These are phyloP conservation scores for Heliconius eleuchia DNA, from an alignment of 1,140 invertebrate genomes.

Conservation along the genomic window DNA sequence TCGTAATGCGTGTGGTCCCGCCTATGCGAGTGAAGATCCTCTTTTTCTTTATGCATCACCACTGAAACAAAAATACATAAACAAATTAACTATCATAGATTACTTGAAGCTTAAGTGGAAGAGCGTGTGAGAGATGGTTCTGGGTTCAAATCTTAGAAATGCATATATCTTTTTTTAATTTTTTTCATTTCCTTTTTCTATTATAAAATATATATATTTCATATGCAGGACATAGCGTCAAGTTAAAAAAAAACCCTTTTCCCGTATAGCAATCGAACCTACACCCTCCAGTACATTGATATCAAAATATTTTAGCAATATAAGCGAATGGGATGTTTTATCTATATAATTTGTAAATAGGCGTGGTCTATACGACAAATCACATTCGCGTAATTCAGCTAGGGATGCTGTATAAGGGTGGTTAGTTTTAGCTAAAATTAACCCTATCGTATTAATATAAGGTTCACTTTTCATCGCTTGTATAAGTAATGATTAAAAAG, in stretches of 20 bases:
- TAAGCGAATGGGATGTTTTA: neutral
- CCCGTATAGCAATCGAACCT: too few relatives aligned
- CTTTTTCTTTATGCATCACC: conserved; percentile 95
- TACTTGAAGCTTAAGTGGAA: too few relatives aligned
- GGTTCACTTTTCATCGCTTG: neutral
- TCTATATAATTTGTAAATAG: conserved; percentile 31
- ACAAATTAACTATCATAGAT: too few relatives aligned
- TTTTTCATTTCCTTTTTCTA: too few relatives aligned
- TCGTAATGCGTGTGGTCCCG: conserved; percentile 93
- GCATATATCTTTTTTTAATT: too few relatives aligned
- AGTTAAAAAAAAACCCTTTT: too few relatives aligned
- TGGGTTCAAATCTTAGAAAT: too few relatives aligned
- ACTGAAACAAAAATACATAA: conserved; percentile 85
- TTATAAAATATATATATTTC: too few relatives aligned
- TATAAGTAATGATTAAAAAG: neutral
- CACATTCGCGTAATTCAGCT: conserved; percentile 41
- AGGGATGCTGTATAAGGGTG: conserved; percentile 48
- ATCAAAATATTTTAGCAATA: neutral
- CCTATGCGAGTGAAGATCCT: conserved; percentile 85
- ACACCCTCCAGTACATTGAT: too few relatives aligned
- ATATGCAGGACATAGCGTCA: too few relatives aligned
- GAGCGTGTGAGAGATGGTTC: too few relatives aligned
- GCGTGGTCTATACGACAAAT: conserved; percentile 54
- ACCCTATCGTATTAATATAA: neutral
- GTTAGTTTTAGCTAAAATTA: neutral